Evolutionary conservation across 2,797 vertebrate genomes (phyloP).

Genomic region (Rachycentron canadum): DNA sequence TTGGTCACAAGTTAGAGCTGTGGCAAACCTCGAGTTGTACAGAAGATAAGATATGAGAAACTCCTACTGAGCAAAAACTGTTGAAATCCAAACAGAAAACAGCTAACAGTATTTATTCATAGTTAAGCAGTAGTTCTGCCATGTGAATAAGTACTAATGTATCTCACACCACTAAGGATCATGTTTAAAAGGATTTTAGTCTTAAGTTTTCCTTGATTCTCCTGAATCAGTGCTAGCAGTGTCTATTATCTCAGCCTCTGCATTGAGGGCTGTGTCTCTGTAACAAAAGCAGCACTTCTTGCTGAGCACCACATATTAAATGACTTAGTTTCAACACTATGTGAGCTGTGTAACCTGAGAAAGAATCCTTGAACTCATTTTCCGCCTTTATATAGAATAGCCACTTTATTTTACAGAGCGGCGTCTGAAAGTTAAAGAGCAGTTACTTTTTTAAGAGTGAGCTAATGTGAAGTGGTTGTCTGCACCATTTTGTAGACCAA

Average conservation of each 20-base stretch:
- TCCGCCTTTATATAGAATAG: not conserved
- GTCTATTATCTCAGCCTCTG: slow-evolving; percentile 38
- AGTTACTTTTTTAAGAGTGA: slow-evolving; percentile 6
- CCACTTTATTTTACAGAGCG: slow-evolving; percentile 4
- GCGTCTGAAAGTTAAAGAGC: not conserved
- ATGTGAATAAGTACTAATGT: slow-evolving; percentile 48
- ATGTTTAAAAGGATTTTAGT: slow-evolving; percentile 51
- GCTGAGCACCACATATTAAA: slow-evolving; percentile 11
- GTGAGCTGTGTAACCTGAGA: not conserved
- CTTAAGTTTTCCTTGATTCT: slow-evolving; percentile 58
- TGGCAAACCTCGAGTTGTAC: slow-evolving; percentile 7
- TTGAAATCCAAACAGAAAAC: slow-evolving; percentile 30
- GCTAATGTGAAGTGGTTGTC: not conserved
- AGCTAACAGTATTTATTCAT: slow-evolving; percentile 42
- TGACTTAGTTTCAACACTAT: slow-evolving; percentile 30
- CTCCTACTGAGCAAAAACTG: slow-evolving; percentile 17
- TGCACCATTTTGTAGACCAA: not conserved
- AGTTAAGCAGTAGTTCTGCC: slow-evolving; percentile 39
- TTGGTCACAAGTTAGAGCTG: slow-evolving; percentile 1
- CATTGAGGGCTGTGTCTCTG: not conserved
- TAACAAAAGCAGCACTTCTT: slow-evolving; percentile 28
- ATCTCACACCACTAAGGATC: slow-evolving; percentile 46
- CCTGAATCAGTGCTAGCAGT: slow-evolving; percentile 47
- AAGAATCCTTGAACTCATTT: slow-evolving; percentile 3
- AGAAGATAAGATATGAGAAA: slow-evolving; percentile 24